Evolutionary conservation across 2,888 invertebrate species (phyloP).

Genomic region (Metalampra italica): DNA sequence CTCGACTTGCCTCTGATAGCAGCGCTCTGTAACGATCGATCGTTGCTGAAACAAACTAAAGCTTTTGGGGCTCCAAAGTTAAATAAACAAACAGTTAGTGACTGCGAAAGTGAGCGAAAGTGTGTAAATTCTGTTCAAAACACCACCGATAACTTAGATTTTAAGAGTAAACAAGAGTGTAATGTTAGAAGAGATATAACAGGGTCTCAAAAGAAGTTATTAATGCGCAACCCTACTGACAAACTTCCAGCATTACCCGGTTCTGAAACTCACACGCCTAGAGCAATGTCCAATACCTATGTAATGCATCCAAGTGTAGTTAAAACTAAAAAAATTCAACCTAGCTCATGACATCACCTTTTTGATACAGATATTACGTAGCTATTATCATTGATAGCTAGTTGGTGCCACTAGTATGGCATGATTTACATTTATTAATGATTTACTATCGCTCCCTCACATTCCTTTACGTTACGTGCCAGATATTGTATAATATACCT

Average conservation of each 20-base stretch:
- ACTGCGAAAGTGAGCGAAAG: constrained; percentile 68
- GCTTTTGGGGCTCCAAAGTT: constrained; percentile 89
- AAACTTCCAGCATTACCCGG: constrained; percentile 84
- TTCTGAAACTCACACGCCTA: constrained; percentile 72
- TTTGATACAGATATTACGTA: constrained; percentile 6
- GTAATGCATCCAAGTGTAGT: constrained; percentile 75
- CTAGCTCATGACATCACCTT: constrained; percentile 60
- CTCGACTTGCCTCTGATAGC: constrained; percentile 94
- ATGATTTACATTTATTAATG: too few species aligned
- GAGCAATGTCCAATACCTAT: constrained; percentile 85
- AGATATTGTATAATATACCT: constrained; percentile 9
- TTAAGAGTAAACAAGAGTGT: constrained; percentile 65
- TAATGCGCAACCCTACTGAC: constrained; percentile 85
- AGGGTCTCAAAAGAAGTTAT: constrained; percentile 75
- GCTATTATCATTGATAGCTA: constrained; percentile 19
- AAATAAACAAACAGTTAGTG: constrained; percentile 56
- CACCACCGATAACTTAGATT: constrained; percentile 68
- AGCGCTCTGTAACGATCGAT: constrained; percentile 94
- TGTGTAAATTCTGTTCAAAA: constrained; percentile 61
- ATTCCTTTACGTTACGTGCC: too few species aligned
- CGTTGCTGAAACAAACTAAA: constrained; percentile 92
- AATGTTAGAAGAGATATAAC: constrained; percentile 83
- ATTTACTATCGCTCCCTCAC: too few species aligned
- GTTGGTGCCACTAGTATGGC: too few species aligned
- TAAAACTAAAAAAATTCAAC: constrained; percentile 65